Evolutionary conservation across 2,113 vertebrate genomes (phyloP).

Genomic region (Phaethon lepturus): DNA sequence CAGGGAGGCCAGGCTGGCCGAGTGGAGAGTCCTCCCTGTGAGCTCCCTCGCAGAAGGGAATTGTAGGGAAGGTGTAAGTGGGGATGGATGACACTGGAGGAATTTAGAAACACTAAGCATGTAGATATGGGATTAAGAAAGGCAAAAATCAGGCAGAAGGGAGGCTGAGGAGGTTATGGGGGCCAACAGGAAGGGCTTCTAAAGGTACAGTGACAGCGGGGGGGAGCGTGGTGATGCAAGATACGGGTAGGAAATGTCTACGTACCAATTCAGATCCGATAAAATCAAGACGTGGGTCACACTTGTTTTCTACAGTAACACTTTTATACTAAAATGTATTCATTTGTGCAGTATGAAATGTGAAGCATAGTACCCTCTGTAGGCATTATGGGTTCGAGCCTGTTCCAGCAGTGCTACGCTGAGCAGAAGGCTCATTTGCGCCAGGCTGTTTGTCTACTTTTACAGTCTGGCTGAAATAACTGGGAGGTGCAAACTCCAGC

Average conservation of each 20-base stretch:
- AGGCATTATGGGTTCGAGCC: not conserved
- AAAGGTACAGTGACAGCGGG: not conserved
- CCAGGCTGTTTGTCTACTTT: not conserved
- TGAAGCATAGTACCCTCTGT: not conserved
- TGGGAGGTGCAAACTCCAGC: not conserved
- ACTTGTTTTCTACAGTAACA: not conserved
- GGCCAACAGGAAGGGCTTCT: fast-evolving
- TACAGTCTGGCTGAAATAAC: not conserved
- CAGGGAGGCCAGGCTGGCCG: fast-evolving
- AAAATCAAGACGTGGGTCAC: fast-evolving
- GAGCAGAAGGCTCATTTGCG: not conserved
- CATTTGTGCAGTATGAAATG: not conserved
- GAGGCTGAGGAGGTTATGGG: not conserved
- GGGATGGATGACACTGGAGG: fast-evolving
- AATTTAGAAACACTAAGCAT: not conserved
- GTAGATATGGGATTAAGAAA: not conserved
- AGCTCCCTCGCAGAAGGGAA: not conserved
- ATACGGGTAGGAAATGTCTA: not conserved
- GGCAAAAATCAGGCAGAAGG: not conserved
- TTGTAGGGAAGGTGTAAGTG: not conserved
- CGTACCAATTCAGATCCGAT: fast-evolving
- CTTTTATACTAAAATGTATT: not conserved
- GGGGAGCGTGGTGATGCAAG: not conserved
- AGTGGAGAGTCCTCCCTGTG: not conserved
- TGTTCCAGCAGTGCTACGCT: not conserved